Conservation (phyloP, 2,797 vertebrate genomes). For the Spinus olivaceus region DNA sequence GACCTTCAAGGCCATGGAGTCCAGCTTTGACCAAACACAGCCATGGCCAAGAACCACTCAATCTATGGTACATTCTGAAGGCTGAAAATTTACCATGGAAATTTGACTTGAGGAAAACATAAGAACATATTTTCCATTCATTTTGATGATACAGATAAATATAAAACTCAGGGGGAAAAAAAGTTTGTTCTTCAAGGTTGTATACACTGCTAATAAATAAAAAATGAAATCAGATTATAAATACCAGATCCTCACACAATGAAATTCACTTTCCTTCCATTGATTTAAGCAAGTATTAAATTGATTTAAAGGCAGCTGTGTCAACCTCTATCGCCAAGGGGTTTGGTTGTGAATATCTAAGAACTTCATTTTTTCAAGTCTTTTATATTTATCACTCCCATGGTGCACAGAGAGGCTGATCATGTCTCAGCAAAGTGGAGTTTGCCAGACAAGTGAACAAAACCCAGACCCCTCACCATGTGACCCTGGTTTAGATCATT, state of each 20-base stretch:
- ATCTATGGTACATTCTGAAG: not conserved
- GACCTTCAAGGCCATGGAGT: not conserved
- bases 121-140: not conserved
- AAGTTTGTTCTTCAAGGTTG: not conserved
- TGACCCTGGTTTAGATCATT: not conserved
- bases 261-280: not conserved
- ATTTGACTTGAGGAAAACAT: not conserved
- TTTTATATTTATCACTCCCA: not conserved
- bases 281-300: conserved; percentile 28
- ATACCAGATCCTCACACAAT: not conserved
- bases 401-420: not conserved
- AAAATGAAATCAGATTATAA: not conserved
- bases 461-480: not conserved
- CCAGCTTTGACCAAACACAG: not conserved
- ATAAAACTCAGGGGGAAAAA: not conserved
- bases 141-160: not conserved
- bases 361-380: not conserved
- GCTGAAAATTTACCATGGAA: not conserved
- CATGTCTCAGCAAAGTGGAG: not conserved
- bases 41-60: not conserved
- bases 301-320: not conserved
- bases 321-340: not conserved
- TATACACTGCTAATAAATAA: not conserved
- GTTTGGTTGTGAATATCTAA: not conserved
- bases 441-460: not conserved